These are phyloP conservation scores for Sinelater perroti DNA, from an alignment of 2,888 invertebrate species.

Conservation along the genomic window DNA sequence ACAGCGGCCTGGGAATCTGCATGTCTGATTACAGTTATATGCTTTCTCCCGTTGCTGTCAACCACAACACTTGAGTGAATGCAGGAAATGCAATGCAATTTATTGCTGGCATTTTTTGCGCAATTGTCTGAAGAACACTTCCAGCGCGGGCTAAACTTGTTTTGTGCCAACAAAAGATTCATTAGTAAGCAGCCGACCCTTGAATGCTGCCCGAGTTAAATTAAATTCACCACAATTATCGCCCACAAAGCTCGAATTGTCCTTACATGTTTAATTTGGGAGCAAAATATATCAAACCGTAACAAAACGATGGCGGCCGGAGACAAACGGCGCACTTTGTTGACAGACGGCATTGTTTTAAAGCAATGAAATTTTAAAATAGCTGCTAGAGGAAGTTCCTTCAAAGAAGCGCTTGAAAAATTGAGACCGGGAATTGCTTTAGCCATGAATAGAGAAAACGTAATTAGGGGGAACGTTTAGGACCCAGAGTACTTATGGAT, in stretches of 20 bases:
- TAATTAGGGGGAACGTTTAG: conserved; percentile 22
- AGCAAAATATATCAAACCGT: conserved; percentile 32
- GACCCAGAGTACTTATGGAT: too few relatives aligned
- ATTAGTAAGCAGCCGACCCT: conserved; percentile 31
- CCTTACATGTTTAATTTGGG: conserved; percentile 34
- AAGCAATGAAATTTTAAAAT: conserved; percentile 35
- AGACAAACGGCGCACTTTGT: conserved; percentile 31
- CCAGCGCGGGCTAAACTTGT: conserved; percentile 19
- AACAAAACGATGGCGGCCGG: conserved; percentile 29
- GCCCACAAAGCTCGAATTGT: conserved; percentile 33
- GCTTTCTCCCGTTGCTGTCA: too few relatives aligned
- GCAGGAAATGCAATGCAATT: too few relatives aligned
- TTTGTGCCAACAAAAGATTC: conserved; percentile 30
- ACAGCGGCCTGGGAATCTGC: too few relatives aligned
- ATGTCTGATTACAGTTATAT: too few relatives aligned
- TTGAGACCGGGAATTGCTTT: conserved; percentile 25
- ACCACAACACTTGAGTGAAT: too few relatives aligned
- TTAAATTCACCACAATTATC: conserved; percentile 33
- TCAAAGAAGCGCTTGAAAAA: conserved; percentile 32
- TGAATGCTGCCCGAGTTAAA: conserved; percentile 30
- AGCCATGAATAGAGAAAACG: conserved; percentile 29
- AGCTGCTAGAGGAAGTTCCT: conserved; percentile 32
- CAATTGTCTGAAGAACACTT: too few relatives aligned
- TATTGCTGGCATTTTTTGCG: too few relatives aligned
- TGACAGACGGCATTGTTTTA: conserved; percentile 37